These are phyloP conservation scores for Microvelia longipes DNA, from an alignment of 1,140 invertebrate genomes.

Conservation along the genomic window DNA sequence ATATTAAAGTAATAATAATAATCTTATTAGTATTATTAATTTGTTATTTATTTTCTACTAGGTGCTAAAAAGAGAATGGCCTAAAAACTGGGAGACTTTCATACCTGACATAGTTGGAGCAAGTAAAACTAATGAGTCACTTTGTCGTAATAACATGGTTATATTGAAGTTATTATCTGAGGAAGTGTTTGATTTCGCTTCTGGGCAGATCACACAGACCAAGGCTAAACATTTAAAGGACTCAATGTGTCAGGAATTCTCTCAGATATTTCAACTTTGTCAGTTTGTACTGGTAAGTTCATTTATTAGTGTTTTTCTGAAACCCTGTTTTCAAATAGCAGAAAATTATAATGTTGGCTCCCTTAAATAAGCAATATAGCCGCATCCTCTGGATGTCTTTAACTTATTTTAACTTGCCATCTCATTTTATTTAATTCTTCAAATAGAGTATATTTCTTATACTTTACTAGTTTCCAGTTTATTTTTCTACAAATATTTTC, in stretches of 20 bases:
- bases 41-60: constrained; percentile 36
- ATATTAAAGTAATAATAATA: no score
- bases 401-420: no score
- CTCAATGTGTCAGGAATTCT: constrained; percentile 99
- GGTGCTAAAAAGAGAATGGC: constrained; percentile 99
- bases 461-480: no score
- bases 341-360: no score
- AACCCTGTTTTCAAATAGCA: background rate
- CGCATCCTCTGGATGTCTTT: no score
- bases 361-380: no score
- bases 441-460: no score
- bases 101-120: constrained; percentile 98
- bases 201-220: constrained; percentile 93
- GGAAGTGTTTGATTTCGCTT: constrained; percentile 96
- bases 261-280: constrained; percentile 93
- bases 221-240: constrained; percentile 99
- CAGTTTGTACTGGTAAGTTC: constrained; percentile 75
- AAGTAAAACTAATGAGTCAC: constrained; percentile 93
- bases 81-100: constrained; percentile 98
- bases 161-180: constrained; percentile 95
- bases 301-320: background rate
- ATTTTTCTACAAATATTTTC: no score
- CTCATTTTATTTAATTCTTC: no score
- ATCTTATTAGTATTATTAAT: no score
- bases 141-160: constrained; percentile 99